Evolutionary conservation across 1,140 invertebrate species (phyloP).

Genomic region (Cydia splendana): DNA sequence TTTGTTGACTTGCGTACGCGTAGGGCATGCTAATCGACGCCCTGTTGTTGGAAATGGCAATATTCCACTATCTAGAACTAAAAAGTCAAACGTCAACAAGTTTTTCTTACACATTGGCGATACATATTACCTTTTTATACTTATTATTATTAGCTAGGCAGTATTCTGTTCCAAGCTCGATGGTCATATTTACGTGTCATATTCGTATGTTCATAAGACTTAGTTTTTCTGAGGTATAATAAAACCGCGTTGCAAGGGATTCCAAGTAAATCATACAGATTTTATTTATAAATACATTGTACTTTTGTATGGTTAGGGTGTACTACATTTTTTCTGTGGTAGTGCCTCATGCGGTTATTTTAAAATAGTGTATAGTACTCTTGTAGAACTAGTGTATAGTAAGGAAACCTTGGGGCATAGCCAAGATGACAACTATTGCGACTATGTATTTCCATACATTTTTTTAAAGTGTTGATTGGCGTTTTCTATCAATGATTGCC

Average conservation of each 20-base stretch:
- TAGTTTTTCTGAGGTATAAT: too few relatives aligned
- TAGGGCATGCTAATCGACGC: conserved; percentile 18
- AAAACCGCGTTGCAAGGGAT: not conserved
- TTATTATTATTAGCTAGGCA: too few relatives aligned
- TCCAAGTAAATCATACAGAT: not conserved
- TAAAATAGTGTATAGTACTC: not conserved
- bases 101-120: not conserved
- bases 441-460: too few relatives aligned
- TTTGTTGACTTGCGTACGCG: conserved; percentile 25
- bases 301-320: not conserved
- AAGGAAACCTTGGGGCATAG: too few relatives aligned
- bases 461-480: not conserved
- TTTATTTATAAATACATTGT: not conserved
- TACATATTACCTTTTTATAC: not conserved
- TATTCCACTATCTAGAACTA: not conserved
- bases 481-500: not conserved
- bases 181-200: too few relatives aligned
- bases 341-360: too few relatives aligned
- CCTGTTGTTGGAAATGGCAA: conserved; percentile 24
- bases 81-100: not conserved
- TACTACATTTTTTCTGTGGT: not conserved
- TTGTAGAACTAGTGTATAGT: not conserved
- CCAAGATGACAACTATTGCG: too few relatives aligned
- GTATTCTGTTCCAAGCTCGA: not conserved
- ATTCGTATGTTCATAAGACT: too few relatives aligned